Evolutionary conservation across 2,797 vertebrate species (phyloP).

Genomic region (Dipus sagitta): DNA sequence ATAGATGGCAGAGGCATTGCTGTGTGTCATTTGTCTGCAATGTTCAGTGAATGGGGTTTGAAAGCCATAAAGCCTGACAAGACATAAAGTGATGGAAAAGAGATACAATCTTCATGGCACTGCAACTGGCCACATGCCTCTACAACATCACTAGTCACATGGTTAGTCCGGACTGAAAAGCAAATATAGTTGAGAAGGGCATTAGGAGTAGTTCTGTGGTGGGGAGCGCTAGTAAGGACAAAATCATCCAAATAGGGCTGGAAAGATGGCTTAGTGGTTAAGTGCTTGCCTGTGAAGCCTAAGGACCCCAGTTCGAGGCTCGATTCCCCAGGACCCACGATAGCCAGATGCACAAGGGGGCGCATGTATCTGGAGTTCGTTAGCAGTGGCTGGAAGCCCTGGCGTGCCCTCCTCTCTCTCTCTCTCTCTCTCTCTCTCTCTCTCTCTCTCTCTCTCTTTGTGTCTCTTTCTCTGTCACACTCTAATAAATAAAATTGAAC

Average conservation of each 20-base stretch:
- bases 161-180: not conserved
- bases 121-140: not conserved
- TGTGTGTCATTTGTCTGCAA: not conserved
- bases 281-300: too few relatives aligned
- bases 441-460: too few relatives aligned
- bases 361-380: too few relatives aligned
- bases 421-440: too few relatives aligned
- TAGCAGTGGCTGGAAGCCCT: too few relatives aligned
- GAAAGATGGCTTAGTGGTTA: too few relatives aligned
- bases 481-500: too few relatives aligned
- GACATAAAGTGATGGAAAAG: not conserved
- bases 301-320: too few relatives aligned
- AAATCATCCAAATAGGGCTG: constrained; percentile 11
- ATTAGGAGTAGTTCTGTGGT: not conserved
- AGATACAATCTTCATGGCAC: not conserved
- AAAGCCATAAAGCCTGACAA: not conserved
- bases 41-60: not conserved
- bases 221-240: not conserved
- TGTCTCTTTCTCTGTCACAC: too few relatives aligned
- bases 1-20: not conserved
- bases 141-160: not conserved
- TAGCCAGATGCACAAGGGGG: too few relatives aligned
- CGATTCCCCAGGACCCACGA: too few relatives aligned
- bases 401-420: too few relatives aligned
- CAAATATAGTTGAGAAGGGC: not conserved